Conservation (phyloP, 2,888 invertebrate genomes). For the Dioctria linearis region DNA sequence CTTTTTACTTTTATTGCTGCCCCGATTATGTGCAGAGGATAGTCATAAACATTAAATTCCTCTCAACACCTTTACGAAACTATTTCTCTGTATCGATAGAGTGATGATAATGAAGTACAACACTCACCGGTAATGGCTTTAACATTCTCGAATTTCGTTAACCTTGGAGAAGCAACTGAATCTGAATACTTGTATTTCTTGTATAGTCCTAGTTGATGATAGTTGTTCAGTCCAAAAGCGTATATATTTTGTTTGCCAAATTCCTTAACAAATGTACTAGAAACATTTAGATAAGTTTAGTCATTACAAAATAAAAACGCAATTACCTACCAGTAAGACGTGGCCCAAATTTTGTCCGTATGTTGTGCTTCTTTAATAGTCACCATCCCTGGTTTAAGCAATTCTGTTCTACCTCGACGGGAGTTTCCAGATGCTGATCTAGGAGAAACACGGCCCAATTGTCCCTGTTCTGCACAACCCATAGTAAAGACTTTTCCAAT, state of each 20-base stretch:
- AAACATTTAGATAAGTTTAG: background rate
- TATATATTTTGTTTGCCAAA: conserved; percentile 79
- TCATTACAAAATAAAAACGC: background rate
- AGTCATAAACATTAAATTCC: too few relatives aligned
- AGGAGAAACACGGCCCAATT: conserved; percentile 88
- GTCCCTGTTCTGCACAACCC: conserved; percentile 96
- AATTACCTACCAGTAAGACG: conserved; percentile 76
- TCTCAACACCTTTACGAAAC: too few relatives aligned
- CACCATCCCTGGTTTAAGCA: conserved; percentile 67
- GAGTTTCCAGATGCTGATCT: conserved; percentile 75
- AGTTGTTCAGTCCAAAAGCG: conserved; percentile 96
- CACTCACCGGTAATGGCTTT: conserved; percentile 64
- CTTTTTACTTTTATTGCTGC: too few relatives aligned
- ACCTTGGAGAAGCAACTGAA: conserved; percentile 63
- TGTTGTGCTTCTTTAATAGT: conserved; percentile 64
- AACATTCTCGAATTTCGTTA: conserved; percentile 65
- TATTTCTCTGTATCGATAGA: background rate
- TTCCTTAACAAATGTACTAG: conserved; percentile 81
- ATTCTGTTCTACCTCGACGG: conserved; percentile 71
- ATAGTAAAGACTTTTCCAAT: conserved; percentile 83
- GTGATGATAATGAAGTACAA: too few relatives aligned
- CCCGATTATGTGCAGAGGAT: too few relatives aligned
- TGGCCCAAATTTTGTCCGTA: conserved; percentile 87
- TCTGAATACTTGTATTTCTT: conserved; percentile 59
- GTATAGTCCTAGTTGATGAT: conserved; percentile 85